Evolutionary conservation across 2,113 vertebrate genomes (phyloP).

Genomic region (Rhineura floridana): DNA sequence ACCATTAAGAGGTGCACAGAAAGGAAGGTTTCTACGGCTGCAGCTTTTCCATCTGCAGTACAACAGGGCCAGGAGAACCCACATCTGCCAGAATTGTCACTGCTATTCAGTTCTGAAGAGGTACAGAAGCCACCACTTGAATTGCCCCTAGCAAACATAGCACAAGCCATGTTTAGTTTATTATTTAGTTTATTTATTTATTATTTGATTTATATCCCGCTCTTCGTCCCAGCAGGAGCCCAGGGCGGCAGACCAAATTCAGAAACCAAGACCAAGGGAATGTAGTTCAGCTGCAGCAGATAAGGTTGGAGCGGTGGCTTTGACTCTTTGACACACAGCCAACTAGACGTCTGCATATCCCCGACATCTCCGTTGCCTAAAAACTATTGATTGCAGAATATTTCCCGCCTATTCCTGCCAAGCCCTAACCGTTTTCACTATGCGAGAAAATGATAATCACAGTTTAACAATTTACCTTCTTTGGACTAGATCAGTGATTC

Average conservation of each 20-base stretch:
- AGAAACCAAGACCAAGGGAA: neutral
- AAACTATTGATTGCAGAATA: neutral
- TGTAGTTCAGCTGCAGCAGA: neutral
- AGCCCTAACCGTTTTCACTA: neutral
- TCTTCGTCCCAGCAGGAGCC: too few relatives aligned
- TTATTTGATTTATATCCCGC: too few relatives aligned
- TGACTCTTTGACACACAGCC: neutral
- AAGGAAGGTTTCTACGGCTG: neutral
- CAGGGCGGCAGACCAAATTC: too few relatives aligned
- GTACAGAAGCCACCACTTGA: neutral
- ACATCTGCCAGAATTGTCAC: neutral
- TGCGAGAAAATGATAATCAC: too few relatives aligned
- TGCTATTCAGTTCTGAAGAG: neutral
- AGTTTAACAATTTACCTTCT: too few relatives aligned
- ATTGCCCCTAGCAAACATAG: neutral
- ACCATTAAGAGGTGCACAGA: neutral
- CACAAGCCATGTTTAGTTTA: too few relatives aligned
- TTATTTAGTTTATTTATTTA: too few relatives aligned
- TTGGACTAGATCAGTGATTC: too few relatives aligned
- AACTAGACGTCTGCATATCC: neutral
- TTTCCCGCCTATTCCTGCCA: neutral
- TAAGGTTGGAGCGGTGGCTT: neutral
- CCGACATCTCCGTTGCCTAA: fast-evolving
- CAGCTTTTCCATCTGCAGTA: neutral
- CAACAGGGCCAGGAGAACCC: neutral